Evolutionary conservation across 2,888 invertebrate genomes (phyloP), one percentile per base, ranked within the genome.

Genomic region (Chloroclystis v-ata): DNA sequence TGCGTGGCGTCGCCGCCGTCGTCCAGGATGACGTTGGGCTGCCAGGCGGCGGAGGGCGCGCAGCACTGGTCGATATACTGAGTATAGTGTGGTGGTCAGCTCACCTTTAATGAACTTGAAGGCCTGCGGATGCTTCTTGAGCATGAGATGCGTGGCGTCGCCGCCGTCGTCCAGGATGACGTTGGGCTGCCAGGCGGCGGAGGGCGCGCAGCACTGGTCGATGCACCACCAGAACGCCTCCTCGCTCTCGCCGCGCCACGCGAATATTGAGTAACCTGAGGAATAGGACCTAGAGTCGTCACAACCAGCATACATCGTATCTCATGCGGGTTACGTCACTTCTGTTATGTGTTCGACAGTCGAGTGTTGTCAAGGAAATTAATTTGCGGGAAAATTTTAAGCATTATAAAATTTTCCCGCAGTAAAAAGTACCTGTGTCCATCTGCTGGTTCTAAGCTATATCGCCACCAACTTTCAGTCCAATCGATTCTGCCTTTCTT

Each of bases 201-300:
- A 91, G 60, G 95, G 95, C 1, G 98, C 93, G 78, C 98, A 97
- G 71, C 95, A 87, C 58, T 86, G 95, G 82, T 98, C 98, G 64
- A 98, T 98, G 75, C 97, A 97, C 98, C 98, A 98, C 98, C 98
- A 98, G 83, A 98, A 98, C 67, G 98, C 98, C 72, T 98, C 98
- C 75, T 98, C 98, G 4, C 96, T 96, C 79, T 98, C 97, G 0
- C 97, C 97, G 44, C 97, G 94, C 98, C 98, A 98, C 8, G 98
- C 97, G 86, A 97, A 98, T 54, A 98, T 92, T 1, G 97, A 92
- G 74, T 93, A 95, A 8, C 94, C 94, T 88, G 58, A n/a, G n/a
- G n/a, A 13, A 13, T 25, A 24, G 9, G 16, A 13, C 10, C 25
- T n/a, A n/a, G n/a, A n/a, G n/a, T n/a, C n/a, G n/a, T n/a, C n/a